Evolutionary conservation across 2,888 invertebrate species (phyloP).

Genomic region (Ophion ellenae): DNA sequence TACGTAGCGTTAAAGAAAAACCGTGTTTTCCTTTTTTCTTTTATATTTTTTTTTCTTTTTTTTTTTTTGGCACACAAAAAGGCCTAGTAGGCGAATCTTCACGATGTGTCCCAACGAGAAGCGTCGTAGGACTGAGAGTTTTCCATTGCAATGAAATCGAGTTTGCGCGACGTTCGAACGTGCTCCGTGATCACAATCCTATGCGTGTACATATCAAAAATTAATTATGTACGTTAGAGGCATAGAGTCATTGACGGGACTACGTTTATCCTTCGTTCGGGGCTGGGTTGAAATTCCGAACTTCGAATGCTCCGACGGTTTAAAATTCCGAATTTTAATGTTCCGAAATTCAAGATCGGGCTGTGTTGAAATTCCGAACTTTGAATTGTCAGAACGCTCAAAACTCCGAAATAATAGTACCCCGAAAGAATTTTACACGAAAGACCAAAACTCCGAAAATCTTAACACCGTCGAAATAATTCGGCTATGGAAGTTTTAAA

Average conservation of each 20-base stretch:
- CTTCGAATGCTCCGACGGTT: no score
- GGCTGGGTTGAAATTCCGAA: no score
- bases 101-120: constrained; percentile 66
- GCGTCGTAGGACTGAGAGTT: constrained; percentile 43
- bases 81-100: constrained; percentile 68
- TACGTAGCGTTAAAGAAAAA: constrained; percentile 46
- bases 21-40: constrained; percentile 45
- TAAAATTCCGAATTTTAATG: no score
- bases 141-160: constrained; percentile 53
- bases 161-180: constrained; percentile 21
- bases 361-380: no score
- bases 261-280: constrained; percentile 23
- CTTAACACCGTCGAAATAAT: no score
- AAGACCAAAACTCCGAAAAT: no score
- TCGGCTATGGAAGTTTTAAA: no score
- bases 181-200: constrained; percentile 25
- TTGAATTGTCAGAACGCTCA: no score
- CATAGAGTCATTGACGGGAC: constrained; percentile 23
- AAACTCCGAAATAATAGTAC: no score
- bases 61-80: constrained; percentile 60
- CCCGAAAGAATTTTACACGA: no score
- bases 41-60: constrained; percentile 31
- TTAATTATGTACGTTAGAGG: constrained; percentile 48
- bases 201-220: constrained; percentile 55
- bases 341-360: no score